phyloP scores from a whole-genome alignment of 2,113 vertebrate genomes.

The Bagarius yarrelli region DNA sequence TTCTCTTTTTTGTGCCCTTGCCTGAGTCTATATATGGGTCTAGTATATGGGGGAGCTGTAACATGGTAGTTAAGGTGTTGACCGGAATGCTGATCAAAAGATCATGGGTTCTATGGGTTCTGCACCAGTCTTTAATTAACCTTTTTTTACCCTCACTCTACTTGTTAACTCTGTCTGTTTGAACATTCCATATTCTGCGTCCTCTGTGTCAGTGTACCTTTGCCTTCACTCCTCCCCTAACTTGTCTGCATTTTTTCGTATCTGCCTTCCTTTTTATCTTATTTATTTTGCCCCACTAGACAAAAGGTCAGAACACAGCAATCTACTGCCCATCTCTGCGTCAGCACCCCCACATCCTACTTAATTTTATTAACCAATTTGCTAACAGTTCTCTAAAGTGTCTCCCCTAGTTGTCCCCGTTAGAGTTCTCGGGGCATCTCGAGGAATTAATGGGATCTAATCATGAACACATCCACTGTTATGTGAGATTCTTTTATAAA shows the following conservation, averaged over 20 bases:
- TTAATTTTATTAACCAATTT: not conserved
- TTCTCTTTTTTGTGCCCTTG: too few species aligned
- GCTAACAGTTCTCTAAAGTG: not conserved
- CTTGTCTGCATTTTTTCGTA: not conserved
- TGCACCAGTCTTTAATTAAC: not conserved
- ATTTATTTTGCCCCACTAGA: too few species aligned
- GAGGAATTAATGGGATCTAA: not conserved
- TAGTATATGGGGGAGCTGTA: too few species aligned
- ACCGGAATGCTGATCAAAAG: too few species aligned
- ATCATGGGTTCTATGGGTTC: too few species aligned
- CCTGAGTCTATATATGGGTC: too few species aligned
- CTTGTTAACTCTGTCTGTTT: not conserved
- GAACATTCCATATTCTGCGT: not conserved
- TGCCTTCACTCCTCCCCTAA: not conserved
- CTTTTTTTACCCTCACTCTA: not conserved
- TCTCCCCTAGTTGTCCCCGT: not conserved
- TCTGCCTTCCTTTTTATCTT: not conserved
- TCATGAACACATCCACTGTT: not conserved
- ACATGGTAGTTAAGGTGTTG: too few species aligned
- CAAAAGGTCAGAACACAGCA: constrained; percentile 1
- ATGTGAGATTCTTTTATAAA: constrained; percentile 50
- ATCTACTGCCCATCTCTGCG: not conserved
- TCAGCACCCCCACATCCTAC: not conserved
- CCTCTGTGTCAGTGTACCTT: too few species aligned
- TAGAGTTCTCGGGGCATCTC: not conserved